Base-by-base conservation (phyloP, 92 coral and sea anemone species). In the Desmophyllum pertusum region DNA sequence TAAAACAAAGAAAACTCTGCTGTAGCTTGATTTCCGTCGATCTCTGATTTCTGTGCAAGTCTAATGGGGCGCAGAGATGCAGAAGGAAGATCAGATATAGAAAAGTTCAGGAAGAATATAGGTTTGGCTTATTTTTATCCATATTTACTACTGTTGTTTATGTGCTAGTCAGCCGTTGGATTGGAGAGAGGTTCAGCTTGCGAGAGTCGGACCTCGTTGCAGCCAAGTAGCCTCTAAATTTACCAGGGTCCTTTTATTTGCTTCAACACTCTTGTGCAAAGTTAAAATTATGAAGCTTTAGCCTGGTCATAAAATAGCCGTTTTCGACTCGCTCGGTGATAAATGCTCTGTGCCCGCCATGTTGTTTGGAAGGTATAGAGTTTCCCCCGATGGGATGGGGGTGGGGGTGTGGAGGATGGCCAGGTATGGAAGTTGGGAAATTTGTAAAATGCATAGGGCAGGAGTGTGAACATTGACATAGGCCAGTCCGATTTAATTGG, bases 51-150 rank as follows among this genome's bases (percentile, higher is more conserved):
- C 10, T 4, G 8, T 8, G 10, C 10, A 23, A 33, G 18, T 13
- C 37, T 35, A n/a, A 96, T 96, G 99, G 99, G 97, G 18, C 91
- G 92, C 35, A 92, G 84, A 81, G 99, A 96, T 29, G 91, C 89
- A 62, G 94, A 89, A 35, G 95, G 96, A 37, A 93, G 93, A 81
- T 91, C 98, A 14, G 98, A 96, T 57, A 80, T 96, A 46, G 99
- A 96, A 76, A 90, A 88, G 67, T 95, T 92, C 89, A 91, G 99
- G 72, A 94, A 89, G 83, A 91, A 77, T 35, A 71, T 96, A 33
- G 98, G 98, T 96, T 70, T 74, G 92, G 89, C 37, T 38, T n/a
- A n/a, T n/a, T n/a, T 75, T 36, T 46, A 66, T 48, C n/a, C 63
- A 10, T n/a, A 38, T 61, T 53, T 71, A 77, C 40, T 21, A 30